A percentile compares a stretch with the other conserved stretches of the same genome.
phyloP scores from a whole-genome alignment of 2,888 invertebrate genomes.

The Zygothrica quintamaculata region DNA sequence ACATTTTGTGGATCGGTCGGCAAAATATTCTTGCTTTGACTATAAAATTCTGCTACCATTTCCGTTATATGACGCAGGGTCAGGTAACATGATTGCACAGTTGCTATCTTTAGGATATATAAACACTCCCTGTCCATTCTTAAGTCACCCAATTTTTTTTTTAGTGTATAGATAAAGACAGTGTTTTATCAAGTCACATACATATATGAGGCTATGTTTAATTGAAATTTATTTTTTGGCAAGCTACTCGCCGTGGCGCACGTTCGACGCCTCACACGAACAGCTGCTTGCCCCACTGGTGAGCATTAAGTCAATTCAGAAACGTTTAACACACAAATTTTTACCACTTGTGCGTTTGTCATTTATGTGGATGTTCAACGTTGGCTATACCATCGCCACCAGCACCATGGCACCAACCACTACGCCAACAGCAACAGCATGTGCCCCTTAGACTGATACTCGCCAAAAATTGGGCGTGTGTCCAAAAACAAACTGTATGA shows the following conservation, averaged over 20 bases:
- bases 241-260: slow-evolving; percentile 76
- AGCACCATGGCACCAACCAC: not conserved
- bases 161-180: slow-evolving; percentile 22
- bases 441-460: slow-evolving; percentile 19
- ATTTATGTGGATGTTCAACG: slow-evolving; percentile 36
- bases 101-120: not conserved
- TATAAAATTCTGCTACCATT: not conserved
- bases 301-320: slow-evolving; percentile 77
- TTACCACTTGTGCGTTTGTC: slow-evolving; percentile 66
- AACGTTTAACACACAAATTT: slow-evolving; percentile 78
- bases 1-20: too few relatives aligned
- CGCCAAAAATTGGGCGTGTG: slow-evolving; percentile 69
- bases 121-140: not conserved
- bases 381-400: not conserved
- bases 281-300: slow-evolving; percentile 45
- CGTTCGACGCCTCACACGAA: slow-evolving; percentile 60
- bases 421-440: not conserved
- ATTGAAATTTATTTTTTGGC: slow-evolving; percentile 77
- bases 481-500: slow-evolving; percentile 66
- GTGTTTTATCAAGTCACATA: too few relatives aligned
- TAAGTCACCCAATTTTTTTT: slow-evolving; percentile 7
- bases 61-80: slow-evolving; percentile 1
- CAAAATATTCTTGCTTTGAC: not conserved
- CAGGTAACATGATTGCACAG: not conserved
- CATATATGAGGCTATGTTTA: slow-evolving; percentile 18